Percentiles rank a stretch among this genome's conserved stretches.
Evolutionary conservation across 1,140 invertebrate genomes (phyloP).

Genomic region (Conus betulinus): DNA sequence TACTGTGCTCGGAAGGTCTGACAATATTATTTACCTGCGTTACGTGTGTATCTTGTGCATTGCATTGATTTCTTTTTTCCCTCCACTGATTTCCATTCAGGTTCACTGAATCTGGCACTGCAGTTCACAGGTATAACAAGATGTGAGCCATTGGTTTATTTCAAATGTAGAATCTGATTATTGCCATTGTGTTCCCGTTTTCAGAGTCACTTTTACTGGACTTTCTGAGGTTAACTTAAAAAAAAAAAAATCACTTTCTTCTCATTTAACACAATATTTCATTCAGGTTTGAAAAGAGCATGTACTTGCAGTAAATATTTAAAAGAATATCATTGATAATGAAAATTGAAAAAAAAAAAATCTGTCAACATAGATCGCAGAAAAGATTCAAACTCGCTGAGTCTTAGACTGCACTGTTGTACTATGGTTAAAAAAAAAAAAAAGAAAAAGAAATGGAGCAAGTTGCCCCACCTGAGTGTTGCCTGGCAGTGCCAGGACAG

Average conservation of each 20-base stretch:
- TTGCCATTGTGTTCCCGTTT: neutral
- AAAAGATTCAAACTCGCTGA: no score
- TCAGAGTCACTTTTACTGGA: neutral
- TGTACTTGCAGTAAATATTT: no score
- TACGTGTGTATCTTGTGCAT: neutral
- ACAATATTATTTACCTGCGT: neutral
- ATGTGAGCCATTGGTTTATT: neutral
- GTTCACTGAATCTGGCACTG: conserved; percentile 33
- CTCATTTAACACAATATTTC: neutral
- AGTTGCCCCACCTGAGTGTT: no score
- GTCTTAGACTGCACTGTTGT: no score
- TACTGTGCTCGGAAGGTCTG: neutral
- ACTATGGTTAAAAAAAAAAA: no score
- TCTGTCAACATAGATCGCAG: no score
- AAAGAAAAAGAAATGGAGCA: no score
- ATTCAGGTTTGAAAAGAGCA: neutral
- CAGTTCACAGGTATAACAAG: neutral
- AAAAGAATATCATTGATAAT: no score
- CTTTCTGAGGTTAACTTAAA: neutral
- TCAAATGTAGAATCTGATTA: neutral
- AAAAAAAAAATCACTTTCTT: neutral
- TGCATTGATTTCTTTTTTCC: neutral
- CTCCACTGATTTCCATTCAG: neutral
- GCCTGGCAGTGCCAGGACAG: neutral
- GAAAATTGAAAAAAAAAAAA: no score